Evolutionary conservation across 2,888 invertebrate genomes (phyloP).

Genomic region (Drosophila putrida): DNA sequence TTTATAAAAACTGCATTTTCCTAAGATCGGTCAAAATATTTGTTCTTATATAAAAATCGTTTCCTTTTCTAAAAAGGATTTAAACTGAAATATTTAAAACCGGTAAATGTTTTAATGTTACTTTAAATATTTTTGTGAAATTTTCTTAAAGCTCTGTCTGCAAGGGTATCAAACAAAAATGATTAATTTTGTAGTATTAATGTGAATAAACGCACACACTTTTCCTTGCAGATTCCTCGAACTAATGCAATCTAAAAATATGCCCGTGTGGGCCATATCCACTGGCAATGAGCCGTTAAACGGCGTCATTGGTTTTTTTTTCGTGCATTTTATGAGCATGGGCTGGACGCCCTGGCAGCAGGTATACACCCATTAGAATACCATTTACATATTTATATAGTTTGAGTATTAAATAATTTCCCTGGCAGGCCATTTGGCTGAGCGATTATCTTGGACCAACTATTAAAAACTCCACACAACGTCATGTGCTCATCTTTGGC

Average conservation of each 20-base stretch:
- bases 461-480: slow-evolving; percentile 87
- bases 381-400: slow-evolving; percentile 11
- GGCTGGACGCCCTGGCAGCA: slow-evolving; percentile 90
- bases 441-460: slow-evolving; percentile 91
- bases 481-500: slow-evolving; percentile 89
- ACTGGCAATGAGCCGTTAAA: slow-evolving; percentile 96
- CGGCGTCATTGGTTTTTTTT: slow-evolving; percentile 87
- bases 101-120: no score
- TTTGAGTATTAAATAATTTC: neutral
- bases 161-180: no score
- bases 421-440: slow-evolving; percentile 89
- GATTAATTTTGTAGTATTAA: no score
- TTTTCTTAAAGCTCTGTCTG: no score
- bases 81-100: no score
- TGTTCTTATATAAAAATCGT: no score
- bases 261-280: slow-evolving; percentile 93
- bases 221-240: slow-evolving; percentile 86
- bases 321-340: slow-evolving; percentile 90
- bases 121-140: no score
- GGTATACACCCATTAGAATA: slow-evolving; percentile 71
- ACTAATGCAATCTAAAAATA: slow-evolving; percentile 89
- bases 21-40: no score
- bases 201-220: slow-evolving; percentile 13
- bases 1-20: no score
- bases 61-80: no score